Base-by-base conservation (phyloP, 2,888 invertebrate genomes). In the Bedellia somnulentella region DNA sequence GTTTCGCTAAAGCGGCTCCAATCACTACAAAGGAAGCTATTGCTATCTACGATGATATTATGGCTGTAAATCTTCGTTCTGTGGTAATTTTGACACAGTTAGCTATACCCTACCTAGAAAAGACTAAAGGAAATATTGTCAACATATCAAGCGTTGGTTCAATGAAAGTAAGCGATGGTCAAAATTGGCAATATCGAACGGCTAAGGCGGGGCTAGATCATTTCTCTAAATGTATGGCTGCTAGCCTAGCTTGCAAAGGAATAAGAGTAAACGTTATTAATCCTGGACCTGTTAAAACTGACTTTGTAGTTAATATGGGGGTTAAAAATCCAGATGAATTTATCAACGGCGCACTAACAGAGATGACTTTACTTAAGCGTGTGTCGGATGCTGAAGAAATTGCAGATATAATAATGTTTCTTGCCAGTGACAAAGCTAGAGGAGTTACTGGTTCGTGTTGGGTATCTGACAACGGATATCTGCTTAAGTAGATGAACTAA, bases 111-210 rank as follows among this genome's bases (percentile, higher is more conserved):
- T 80, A 89, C 59, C 64, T 93, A 15, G 73, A 86, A 5, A 68
- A 81, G 52, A 77, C 80, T 0, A 83, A 86, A 51, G 89, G 89
- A 5, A 85, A 79, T 38, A 82, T 91, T 42, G 89, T 93, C 0
- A 93, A 93, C 54, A 85, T 93, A 0, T 92, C 92, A 5, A 90
- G 90, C 52, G 87, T 93, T 2, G 85, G 82, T 46, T 93, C 93
- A 4, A 54, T 87, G 8, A 68, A 89, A 47, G 78, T 91, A 37
- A 91, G 91, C 48, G 80, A 90, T 1, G 83, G 84, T 15, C n/a
- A n/a, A n/a, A 81, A 89, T 3, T 51, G 91, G 30, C 83, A 89
- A 1, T 94, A 94, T 53, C 81, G 81, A 42, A 83, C 93, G 70
- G 88, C 89, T 5, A 94, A 94, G 66, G 77, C 89, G 15, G 89